Base-by-base conservation (phyloP, 2,113 vertebrate species). In the Vidua chalybeata region DNA sequence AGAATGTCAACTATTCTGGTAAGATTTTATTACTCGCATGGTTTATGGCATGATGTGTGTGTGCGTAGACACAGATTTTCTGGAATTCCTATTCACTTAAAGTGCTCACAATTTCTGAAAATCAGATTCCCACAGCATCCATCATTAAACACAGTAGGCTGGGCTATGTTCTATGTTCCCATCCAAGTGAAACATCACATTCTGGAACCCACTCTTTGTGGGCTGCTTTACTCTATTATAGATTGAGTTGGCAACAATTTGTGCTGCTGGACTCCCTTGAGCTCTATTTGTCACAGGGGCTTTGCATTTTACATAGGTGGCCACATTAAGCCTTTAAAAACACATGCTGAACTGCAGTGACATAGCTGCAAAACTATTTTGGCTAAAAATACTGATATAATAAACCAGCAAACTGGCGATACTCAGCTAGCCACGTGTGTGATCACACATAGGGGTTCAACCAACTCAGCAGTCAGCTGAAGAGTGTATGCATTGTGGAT, bases 1-100 rank as follows among this genome's bases (percentile, higher is more conserved):
- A 73, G 73, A 94, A 93, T 90, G 78, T 92, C 43, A 69, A 55
- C 54, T 96, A 92, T 93, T 91, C 80, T 84, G 72, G 46, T 95
- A 54, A 89, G 41, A 14, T 78, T 95, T 93, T 90, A 75, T 94
- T 94, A 68, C 73, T 93, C 33, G 1, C 49, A 46, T 8, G 4
- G 10, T 84, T 93, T 94, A 83, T 87, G 39, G 48, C 84, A 87
- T 82, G 54, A 69, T 86, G 71, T 55, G 10, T 14, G 9, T 56
- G 19, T 3, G 5, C 7, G 10, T 69, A 77, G 72, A 90, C 22
- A 39, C 22, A 71, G 52, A 86, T 88, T 93, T 90, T 88, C 61
- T 78, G 61, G 90, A 90, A 86, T 58, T 90, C 30, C 22, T 84
- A 1, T 71, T 88, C 59, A 49, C 45, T 90, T 73, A 30, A 78